Evolutionary conservation across 2,797 vertebrate genomes (phyloP), one percentile per base, ranked within the genome.

Genomic region (Liparis tanakae): DNA sequence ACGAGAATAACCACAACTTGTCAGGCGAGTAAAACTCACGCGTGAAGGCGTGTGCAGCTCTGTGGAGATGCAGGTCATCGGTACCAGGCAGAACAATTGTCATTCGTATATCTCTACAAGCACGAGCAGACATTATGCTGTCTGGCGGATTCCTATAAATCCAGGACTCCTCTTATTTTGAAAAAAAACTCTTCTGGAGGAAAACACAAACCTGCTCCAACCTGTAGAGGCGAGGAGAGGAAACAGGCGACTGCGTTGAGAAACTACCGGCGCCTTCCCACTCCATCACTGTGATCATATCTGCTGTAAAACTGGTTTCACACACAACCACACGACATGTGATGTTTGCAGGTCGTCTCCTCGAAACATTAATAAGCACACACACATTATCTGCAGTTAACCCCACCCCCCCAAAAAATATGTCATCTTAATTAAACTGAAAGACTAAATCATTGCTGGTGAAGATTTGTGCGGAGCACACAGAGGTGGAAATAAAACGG

Each of bases 371-470:
- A 22, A 58, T 1, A 46, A 5, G 1, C 33, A 17, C 12, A 14
- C n/a, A 46, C 57, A 59, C 7, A 2, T 30, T 41, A 18, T 70
- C 36, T 43, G 44, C 44, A 48, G 7, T 48, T n/a, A 34, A 30
- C 51, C 14, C 10, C 50, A 7, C 25, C 51, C n/a, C 3, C 18
- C 20, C 4, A 9, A 1, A 8, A 3, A 20, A 14, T 39, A 65
- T 59, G 39, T 60, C 60, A 61, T 43, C 39, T 43, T 74, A 75
- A 75, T 60, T 53, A 36, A 72, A 55, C 7, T 55, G 44, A 66
- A 59, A 20, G 12, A 70, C 43, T 62, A 46, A 62, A 75, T 66
- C 20, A 65, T 12, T 36, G 22, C 9, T 36, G 22, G 34, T 50
- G 25, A 37, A 53, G n/a, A 54, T 67, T 50, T 61, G 41, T 55